Conservation (phyloP, 2,113 vertebrate species). For the Condylura cristata region DNA sequence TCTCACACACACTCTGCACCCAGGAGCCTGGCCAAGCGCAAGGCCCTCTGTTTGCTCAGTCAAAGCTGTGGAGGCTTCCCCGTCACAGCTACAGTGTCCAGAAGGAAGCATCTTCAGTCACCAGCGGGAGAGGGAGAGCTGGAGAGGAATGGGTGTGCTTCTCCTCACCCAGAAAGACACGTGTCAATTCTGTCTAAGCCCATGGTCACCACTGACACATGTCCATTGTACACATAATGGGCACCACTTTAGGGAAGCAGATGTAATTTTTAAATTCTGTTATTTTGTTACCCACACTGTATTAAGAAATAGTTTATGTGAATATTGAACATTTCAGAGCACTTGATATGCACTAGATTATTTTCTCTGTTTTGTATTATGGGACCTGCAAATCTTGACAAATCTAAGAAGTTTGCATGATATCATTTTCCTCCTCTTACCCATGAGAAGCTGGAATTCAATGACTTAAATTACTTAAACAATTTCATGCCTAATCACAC, state of each 20-base stretch:
- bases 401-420: background rate
- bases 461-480: background rate
- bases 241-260: background rate
- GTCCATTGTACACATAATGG: background rate
- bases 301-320: background rate
- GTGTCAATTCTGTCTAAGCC: no score
- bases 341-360: background rate
- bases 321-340: background rate
- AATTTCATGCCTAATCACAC: background rate
- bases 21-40: no score
- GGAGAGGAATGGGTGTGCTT: no score
- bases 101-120: background rate
- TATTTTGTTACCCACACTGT: background rate
- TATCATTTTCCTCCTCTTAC: background rate
- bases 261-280: background rate
- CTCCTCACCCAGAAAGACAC: background rate
- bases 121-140: background rate
- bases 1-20: no score
- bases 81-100: no score
- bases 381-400: background rate
- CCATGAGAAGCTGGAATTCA: background rate
- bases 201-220: no score
- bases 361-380: background rate
- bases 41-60: no score
- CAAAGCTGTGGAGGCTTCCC: no score